Conservation (phyloP, 2,113 vertebrate genomes). For the Alexandromys fortis region DNA sequence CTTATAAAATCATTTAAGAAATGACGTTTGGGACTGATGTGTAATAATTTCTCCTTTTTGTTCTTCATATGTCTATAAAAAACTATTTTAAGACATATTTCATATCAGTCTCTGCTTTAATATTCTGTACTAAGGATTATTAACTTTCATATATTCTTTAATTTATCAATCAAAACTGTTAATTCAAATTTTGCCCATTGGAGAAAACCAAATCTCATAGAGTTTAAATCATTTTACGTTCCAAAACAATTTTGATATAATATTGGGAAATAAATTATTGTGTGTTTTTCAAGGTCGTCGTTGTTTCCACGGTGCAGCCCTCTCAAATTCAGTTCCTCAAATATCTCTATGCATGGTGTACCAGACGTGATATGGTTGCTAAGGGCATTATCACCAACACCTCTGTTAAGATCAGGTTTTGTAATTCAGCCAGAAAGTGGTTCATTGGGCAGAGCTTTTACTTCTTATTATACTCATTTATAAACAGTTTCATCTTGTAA, state of each 20-base stretch:
- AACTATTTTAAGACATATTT: background rate
- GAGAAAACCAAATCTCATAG: background rate
- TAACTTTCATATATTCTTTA: background rate
- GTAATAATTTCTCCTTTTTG: background rate
- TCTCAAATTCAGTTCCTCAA: background rate
- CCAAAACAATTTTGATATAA: background rate
- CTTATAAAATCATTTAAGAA: background rate
- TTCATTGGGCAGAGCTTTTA: background rate
- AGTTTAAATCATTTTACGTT: background rate
- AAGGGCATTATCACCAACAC: background rate
- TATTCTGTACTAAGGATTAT: background rate
- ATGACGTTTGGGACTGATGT: background rate
- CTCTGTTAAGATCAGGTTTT: background rate
- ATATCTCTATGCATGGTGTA: background rate
- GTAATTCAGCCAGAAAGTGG: background rate
- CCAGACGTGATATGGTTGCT: background rate
- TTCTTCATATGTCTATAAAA: background rate
- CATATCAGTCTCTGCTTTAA: background rate
- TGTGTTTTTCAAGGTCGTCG: background rate
- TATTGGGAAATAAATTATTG: background rate
- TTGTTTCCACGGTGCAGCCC: background rate
- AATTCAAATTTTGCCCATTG: background rate
- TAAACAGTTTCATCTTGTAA: background rate
- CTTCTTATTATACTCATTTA: conserved; percentile 8
- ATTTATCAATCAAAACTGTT: background rate